These are phyloP conservation scores for Etia nguti DNA, from an alignment of 2,113 vertebrate species.

Conservation along the genomic window DNA sequence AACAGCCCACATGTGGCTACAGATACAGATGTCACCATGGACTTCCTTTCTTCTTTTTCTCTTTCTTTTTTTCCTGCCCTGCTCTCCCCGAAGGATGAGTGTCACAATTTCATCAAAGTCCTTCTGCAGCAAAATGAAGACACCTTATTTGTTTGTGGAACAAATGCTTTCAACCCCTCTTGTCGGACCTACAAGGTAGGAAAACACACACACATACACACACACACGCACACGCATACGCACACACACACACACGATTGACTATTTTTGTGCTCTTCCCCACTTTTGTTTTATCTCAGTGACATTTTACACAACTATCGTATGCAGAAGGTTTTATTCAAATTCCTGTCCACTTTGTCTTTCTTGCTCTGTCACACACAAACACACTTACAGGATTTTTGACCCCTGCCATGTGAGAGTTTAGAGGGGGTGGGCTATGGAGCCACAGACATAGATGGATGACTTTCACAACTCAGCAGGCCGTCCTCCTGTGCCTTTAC, in stretches of 20 bases:
- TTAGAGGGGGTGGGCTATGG: background rate
- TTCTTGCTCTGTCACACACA: background rate
- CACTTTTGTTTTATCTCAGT: background rate
- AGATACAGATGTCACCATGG: constrained; percentile 12
- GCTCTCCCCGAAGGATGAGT: constrained; percentile 85
- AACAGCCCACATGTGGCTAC: background rate
- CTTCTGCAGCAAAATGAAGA: constrained; percentile 93
- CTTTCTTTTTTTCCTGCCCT: background rate
- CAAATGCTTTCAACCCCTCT: constrained; percentile 96
- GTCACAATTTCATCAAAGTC: constrained; percentile 99
- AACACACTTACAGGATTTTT: background rate
- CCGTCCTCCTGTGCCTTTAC: constrained; percentile 28
- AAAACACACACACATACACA: background rate
- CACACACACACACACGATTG: background rate
- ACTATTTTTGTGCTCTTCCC: background rate
- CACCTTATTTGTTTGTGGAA: constrained; percentile 94
- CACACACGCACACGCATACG: background rate
- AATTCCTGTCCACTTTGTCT: background rate
- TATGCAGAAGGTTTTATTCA: background rate
- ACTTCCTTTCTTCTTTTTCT: constrained; percentile 8
- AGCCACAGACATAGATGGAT: constrained; percentile 31
- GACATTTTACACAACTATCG: background rate
- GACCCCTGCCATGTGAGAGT: background rate
- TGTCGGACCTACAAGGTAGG: constrained; percentile 94
- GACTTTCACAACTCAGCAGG: constrained; percentile 51